Base-by-base conservation (phyloP, 1,140 invertebrate genomes). In the Anthonomus grandis region DNA sequence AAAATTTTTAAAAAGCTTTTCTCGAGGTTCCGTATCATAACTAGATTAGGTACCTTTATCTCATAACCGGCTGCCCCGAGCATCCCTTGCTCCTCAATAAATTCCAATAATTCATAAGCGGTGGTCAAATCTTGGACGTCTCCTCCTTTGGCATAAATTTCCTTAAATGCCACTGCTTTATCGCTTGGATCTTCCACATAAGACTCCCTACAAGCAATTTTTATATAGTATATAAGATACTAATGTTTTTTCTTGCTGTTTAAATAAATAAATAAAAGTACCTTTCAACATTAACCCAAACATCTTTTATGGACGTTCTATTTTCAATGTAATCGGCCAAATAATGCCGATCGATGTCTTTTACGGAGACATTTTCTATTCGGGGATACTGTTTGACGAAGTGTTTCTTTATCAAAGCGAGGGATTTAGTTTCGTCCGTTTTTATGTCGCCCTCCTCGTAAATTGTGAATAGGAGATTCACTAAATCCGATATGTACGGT, bases 61-160 rank as follows among this genome's bases (percentile, higher is more conserved):
- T 79, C 73, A 22, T 2, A 17, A 15, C 23, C 54, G 15, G 42
- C 22, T 8, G 39, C 58, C 6, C 61, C 57, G 36, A 76, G 62
- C 62, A 78, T 73, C n/a, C 70, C 66, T 47, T 73, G 74, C 3
- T 71, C 41, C 13, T 63, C 63, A 3, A 78, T 67, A 63, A 73
- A 79, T 25, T 73, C 64, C 23, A 72, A 69, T 19, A 80, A 55
- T 2, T 61, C 46, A n/a, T 75, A 65, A 2, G 74, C 36, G 17
- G 66, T n/a, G 12, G 24, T 17, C 23, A 56, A 21, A 49, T 64
- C 63, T 13, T 25, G 4, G 27, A 44, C 37, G 21, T 24, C 52
- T 25, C 42, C 59, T 19, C 49, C 50, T 22, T 57, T 41, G 1
- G 45, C 23, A n/a, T 21, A 12, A 12, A 51, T 51, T 4, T 42